Percentiles rank a stretch among this genome's conserved stretches.
Evolutionary conservation across 2,113 vertebrate species (phyloP).

Genomic region (Istiophorus platypterus): DNA sequence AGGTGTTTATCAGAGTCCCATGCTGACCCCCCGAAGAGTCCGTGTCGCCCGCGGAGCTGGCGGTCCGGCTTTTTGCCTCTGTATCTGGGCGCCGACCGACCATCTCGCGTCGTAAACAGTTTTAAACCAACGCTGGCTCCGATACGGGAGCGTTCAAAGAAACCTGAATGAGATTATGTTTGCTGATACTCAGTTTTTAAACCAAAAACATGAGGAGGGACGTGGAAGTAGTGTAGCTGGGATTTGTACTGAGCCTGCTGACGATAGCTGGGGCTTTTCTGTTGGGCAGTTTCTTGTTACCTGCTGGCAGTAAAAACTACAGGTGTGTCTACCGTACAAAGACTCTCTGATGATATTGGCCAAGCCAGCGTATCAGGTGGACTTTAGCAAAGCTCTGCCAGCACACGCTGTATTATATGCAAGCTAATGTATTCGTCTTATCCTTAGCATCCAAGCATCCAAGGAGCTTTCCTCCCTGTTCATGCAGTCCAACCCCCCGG

Average conservation of each 20-base stretch:
- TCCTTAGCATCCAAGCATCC: constrained; percentile 60
- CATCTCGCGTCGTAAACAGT: not conserved
- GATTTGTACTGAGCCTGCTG: not conserved
- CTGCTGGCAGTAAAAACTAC: not conserved
- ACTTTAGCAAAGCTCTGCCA: not conserved
- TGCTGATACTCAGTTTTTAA: no score
- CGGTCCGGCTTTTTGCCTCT: no score
- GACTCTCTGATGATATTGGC: not conserved
- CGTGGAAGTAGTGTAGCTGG: no score
- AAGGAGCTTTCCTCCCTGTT: constrained; percentile 72
- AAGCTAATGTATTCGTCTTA: not conserved
- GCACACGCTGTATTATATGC: not conserved
- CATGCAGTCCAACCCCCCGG: constrained; percentile 60
- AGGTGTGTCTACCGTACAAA: not conserved
- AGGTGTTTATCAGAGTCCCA: not conserved
- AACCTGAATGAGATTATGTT: no score
- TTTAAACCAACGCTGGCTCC: no score
- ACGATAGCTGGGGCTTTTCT: not conserved
- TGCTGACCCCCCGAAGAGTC: not conserved
- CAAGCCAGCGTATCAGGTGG: no score
- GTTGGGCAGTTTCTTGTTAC: not conserved
- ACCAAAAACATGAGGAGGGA: no score
- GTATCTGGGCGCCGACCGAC: not conserved
- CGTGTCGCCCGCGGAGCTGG: no score
- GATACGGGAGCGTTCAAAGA: not conserved